phyloP scores from a whole-genome alignment of 2,797 vertebrate species.

The Phataginus tricuspis region DNA sequence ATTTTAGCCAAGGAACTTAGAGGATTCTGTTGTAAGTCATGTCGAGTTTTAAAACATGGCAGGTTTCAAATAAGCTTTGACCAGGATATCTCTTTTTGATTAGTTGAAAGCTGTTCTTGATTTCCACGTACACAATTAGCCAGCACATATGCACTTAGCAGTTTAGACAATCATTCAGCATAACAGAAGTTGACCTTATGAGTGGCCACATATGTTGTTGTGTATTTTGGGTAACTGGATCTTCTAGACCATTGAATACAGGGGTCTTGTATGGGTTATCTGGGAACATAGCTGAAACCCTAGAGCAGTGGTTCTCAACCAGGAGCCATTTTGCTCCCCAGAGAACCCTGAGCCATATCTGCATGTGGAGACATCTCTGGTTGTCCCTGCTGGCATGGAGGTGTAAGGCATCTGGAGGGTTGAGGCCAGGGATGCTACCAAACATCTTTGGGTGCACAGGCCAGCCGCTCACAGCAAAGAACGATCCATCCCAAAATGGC shows the following conservation, averaged over 20 bases:
- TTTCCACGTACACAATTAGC: slow-evolving; percentile 85
- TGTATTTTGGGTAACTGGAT: not conserved
- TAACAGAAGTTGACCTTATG: not conserved
- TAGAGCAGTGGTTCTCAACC: not conserved
- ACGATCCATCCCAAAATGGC: rapidly evolving
- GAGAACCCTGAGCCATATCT: not conserved
- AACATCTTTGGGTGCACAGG: not conserved
- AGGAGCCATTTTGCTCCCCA: not conserved
- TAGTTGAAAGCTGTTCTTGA: slow-evolving; percentile 84
- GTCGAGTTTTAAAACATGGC: slow-evolving; percentile 88
- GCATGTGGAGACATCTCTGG: not conserved
- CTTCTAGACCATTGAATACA: not conserved
- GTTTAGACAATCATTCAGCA: not conserved
- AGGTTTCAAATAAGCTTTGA: slow-evolving; percentile 87
- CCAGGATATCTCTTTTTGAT: slow-evolving; percentile 80
- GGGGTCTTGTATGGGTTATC: not conserved
- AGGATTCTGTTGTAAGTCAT: slow-evolving; percentile 90
- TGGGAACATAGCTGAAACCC: not conserved
- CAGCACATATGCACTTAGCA: slow-evolving; percentile 65
- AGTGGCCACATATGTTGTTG: not conserved
- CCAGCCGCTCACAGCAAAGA: not conserved
- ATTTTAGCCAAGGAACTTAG: slow-evolving; percentile 88
- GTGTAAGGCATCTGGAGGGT: rapidly evolving
- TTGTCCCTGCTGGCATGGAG: not conserved
- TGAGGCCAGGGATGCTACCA: not conserved